Evolutionary conservation across 2,888 invertebrate genomes (phyloP).

Genomic region (Lamellibrachia columna): DNA sequence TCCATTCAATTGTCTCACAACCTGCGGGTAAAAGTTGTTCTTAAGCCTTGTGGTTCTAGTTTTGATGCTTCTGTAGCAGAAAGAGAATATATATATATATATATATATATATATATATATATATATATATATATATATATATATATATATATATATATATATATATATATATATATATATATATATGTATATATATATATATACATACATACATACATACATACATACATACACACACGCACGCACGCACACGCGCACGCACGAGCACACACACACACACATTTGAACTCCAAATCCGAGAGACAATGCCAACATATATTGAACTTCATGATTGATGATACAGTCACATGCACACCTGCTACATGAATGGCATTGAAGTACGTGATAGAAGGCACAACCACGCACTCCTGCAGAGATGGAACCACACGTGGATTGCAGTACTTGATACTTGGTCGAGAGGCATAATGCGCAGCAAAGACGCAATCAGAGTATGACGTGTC

Average conservation of each 20-base stretch:
- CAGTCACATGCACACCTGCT: background rate
- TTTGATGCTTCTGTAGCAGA: too few species aligned
- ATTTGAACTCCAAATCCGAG: background rate
- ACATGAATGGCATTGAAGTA: background rate
- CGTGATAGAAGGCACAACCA: background rate
- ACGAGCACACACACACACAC: background rate
- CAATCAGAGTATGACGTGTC: background rate
- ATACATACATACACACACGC: constrained; percentile 25
- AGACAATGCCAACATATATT: background rate
- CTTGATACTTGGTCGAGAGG: background rate
- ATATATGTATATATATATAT: constrained; percentile 2
- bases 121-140: too few species aligned
- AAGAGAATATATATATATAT: too few species aligned
- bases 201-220: constrained; percentile 25
- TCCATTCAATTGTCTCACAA: too few species aligned
- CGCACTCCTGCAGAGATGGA: background rate
- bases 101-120: too few species aligned
- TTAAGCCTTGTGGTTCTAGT: too few species aligned
- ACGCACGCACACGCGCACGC: background rate
- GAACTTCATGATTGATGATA: background rate
- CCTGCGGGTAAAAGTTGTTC: too few species aligned
- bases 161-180: too few species aligned
- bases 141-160: too few species aligned
- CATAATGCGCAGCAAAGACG: background rate
- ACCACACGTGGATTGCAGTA: background rate